phyloP scores from a whole-genome alignment of 2,113 vertebrate species.

The Pteropus alecto region DNA sequence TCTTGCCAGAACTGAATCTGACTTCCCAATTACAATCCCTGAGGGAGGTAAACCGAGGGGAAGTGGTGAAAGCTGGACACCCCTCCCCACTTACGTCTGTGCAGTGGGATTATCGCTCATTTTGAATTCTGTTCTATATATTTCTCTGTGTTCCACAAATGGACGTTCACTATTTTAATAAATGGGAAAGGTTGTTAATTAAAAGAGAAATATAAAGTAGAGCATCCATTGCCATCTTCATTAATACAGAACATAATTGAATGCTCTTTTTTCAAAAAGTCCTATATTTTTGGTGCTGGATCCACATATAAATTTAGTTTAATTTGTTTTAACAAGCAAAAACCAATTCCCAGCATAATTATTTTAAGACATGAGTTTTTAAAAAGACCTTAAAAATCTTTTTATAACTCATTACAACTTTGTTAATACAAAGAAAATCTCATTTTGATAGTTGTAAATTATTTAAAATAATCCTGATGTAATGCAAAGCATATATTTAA shows the following conservation, averaged over 20 bases:
- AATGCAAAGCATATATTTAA: neutral
- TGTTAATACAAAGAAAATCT: neutral
- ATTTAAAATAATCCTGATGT: constrained; percentile 12
- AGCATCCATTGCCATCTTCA: neutral
- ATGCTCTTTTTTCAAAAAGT: neutral
- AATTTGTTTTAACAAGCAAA: neutral
- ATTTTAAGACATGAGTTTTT: constrained; percentile 43
- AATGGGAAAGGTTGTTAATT: neutral
- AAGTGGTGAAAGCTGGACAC: neutral
- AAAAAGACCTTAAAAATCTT: neutral
- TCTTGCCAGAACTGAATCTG: neutral
- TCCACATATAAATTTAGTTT: neutral
- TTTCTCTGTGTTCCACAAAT: neutral
- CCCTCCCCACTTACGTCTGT: neutral
- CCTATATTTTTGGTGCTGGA: neutral
- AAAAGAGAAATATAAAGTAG: neutral
- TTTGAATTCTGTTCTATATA: neutral
- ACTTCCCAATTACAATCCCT: neutral
- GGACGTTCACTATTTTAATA: neutral
- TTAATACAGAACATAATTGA: constrained; percentile 12
- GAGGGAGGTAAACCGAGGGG: neutral
- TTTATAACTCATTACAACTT: neutral
- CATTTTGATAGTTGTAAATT: neutral
- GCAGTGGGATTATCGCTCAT: neutral
- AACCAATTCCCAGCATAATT: neutral